Evolutionary conservation across 2,888 invertebrate genomes (phyloP).

Genomic region (Drosophila pseudotalamancana): DNA sequence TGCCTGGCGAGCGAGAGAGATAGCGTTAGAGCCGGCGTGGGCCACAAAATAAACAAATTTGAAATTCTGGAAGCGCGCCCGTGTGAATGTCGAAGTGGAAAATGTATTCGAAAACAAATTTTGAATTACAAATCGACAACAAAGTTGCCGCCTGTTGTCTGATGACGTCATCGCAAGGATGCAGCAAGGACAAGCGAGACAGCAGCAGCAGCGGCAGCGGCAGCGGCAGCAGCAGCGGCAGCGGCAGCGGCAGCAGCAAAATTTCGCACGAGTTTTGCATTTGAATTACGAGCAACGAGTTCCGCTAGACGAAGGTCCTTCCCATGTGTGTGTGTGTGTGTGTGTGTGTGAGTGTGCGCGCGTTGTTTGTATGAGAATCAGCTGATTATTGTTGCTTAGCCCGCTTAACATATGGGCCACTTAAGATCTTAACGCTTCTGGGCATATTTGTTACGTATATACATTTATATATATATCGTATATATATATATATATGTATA

Average conservation of each 20-base stretch:
- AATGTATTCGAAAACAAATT: slow-evolving; percentile 79
- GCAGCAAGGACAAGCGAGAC: slow-evolving; percentile 56
- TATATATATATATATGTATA: too few species aligned
- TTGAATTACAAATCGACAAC: slow-evolving; percentile 80
- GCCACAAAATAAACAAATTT: slow-evolving; percentile 60
- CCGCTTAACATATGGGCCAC: slow-evolving; percentile 19
- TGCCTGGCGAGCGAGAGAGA: background rate
- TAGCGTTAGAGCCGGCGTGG: slow-evolving; percentile 1
- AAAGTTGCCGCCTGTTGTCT: slow-evolving; percentile 29
- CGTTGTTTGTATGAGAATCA: slow-evolving; percentile 45
- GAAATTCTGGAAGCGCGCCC: slow-evolving; percentile 70
- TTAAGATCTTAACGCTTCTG: slow-evolving; percentile 46
- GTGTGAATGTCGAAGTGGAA: slow-evolving; percentile 72
- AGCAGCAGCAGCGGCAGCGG: slow-evolving; percentile 38
- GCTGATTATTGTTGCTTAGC: slow-evolving; percentile 77
- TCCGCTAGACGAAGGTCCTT: slow-evolving; percentile 44
- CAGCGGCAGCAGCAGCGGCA: slow-evolving; percentile 49
- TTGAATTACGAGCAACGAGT: slow-evolving; percentile 78
- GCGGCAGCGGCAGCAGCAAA: slow-evolving; percentile 52
- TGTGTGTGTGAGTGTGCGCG: slow-evolving; percentile 21
- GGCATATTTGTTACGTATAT: background rate
- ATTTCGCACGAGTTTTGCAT: slow-evolving; percentile 82
- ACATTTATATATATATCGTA: background rate
- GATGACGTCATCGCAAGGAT: slow-evolving; percentile 74
- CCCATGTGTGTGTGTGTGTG: slow-evolving; percentile 21